A percentile compares a stretch with the other conserved stretches of the same genome.
Conservation (phyloP, 2,888 invertebrate genomes). For the Limenitis camilla region DNA sequence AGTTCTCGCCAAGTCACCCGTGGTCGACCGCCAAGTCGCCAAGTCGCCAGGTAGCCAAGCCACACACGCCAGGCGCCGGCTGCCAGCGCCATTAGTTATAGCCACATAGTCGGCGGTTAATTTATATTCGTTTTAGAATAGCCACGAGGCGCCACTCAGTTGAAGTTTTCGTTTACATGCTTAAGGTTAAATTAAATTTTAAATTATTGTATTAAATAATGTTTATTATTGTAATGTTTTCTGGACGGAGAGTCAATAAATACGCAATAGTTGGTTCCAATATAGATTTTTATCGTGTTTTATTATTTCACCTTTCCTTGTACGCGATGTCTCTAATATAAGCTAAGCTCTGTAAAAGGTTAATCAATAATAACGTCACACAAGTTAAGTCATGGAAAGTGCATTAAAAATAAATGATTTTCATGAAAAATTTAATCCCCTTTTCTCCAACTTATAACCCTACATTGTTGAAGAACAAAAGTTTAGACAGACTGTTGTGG, state of each 20-base stretch:
- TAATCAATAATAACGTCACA: not conserved
- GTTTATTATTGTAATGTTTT: conserved; percentile 65
- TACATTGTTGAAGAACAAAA: too few relatives aligned
- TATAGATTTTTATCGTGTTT: conserved; percentile 51
- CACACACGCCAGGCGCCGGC: conserved; percentile 36
- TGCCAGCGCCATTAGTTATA: conserved; percentile 65
- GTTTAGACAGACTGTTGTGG: too few relatives aligned
- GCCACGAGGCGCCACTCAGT: conserved; percentile 61
- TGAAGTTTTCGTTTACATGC: conserved; percentile 63
- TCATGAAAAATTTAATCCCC: too few relatives aligned
- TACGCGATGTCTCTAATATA: not conserved
- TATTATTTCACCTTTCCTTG: conserved; percentile 27
- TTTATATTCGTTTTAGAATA: conserved; percentile 75
- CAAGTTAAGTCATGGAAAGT: too few relatives aligned
- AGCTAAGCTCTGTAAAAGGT: too few relatives aligned
- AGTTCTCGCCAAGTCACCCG: conserved; percentile 16
- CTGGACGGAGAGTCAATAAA: conserved; percentile 73
- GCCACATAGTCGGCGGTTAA: conserved; percentile 70
- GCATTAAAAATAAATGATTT: too few relatives aligned
- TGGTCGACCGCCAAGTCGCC: conserved; percentile 31
- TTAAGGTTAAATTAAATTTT: conserved; percentile 59
- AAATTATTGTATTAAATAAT: conserved; percentile 57
- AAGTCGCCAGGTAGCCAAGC: conserved; percentile 29
- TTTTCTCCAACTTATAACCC: too few relatives aligned
- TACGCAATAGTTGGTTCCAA: conserved; percentile 75